Conservation (phyloP, 2,113 vertebrate genomes). For the Hippocampus mohnikei region DNA sequence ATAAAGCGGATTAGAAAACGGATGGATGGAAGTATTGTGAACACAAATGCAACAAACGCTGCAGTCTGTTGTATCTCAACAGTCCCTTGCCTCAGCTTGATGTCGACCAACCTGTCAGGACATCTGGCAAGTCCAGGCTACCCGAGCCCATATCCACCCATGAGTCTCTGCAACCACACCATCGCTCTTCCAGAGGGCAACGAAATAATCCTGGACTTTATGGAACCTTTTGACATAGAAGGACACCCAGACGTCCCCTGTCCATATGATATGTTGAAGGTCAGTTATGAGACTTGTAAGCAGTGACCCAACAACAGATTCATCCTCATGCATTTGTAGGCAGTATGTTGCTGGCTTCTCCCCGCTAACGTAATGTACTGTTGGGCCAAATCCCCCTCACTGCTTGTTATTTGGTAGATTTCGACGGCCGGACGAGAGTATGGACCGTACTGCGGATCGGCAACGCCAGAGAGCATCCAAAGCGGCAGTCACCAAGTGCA, state of each 20-base stretch:
- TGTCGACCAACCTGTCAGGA: conserved; percentile 66
- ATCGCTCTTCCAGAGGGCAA: conserved; percentile 74
- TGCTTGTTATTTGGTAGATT: conserved; percentile 62
- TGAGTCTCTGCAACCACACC: conserved; percentile 73
- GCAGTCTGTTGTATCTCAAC: conserved; percentile 5
- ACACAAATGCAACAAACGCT: too few relatives aligned
- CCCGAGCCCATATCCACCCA: conserved; percentile 70
- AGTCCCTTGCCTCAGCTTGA: conserved; percentile 72
- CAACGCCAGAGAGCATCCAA: conserved; percentile 68
- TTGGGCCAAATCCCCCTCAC: conserved; percentile 26
- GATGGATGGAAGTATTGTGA: too few relatives aligned
- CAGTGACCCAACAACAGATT: conserved; percentile 62
- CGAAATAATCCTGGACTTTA: conserved; percentile 73
- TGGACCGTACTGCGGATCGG: conserved; percentile 75
- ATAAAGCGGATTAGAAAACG: too few relatives aligned
- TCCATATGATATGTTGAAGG: conserved; percentile 79
- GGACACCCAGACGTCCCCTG: conserved; percentile 66
- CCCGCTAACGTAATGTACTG: conserved; percentile 43
- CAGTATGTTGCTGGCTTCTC: conserved; percentile 31
- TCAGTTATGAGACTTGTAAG: conserved; percentile 46
- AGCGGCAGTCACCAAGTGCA: conserved; percentile 68
- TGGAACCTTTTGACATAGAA: conserved; percentile 77
- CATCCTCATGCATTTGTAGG: conserved; percentile 63
- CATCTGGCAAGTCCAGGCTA: conserved; percentile 75
- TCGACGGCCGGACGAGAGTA: conserved; percentile 64